Evolutionary conservation across 1,140 invertebrate genomes (phyloP), one percentile per base, ranked within the genome.

Genomic region (Holcopasites calliopsidis): DNA sequence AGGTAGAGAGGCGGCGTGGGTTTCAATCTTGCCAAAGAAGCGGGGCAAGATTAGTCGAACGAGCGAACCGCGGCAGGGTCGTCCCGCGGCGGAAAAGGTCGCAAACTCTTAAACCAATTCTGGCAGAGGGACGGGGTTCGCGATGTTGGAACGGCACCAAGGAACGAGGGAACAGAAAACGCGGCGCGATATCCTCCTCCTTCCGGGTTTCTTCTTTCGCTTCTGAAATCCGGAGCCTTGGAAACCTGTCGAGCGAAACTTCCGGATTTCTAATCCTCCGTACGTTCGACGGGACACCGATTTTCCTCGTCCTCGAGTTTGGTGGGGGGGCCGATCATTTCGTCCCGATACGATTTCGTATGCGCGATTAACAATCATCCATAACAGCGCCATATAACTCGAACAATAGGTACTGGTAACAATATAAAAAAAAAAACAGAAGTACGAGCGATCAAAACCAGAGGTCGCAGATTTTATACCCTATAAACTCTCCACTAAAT

Each of bases 71-170:
- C 60, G 60, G 70, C 42, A 64, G 40, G 80, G 80, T 79, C 81
- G 65, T 74, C 71, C 35, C 47, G 76, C 57, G 57, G 66, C 28
- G 65, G 64, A 68, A 79, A 76, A 60, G 77, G 72, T 84, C 82
- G 82, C 81, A 73, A 84, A 83, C 73, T 84, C 80, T 58, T 77
- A 70, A 76, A 80, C 77, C 69, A 82, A 65, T 64, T 80, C 82
- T 82, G 65, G 81, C 74, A 80, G 54, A 75, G n/a, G n/a, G n/a
- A n/a, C n/a, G 50, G 42, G 75, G 38, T 77, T 77, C 81, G 40
- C 58, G 76, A 80, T 71, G 69, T 80, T 84, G 82, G 81, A 83
- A 65, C 57, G 55, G 64, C 72, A 83, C 82, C 81, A 83, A 64
- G 82, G 31, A 80, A 84, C 13, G 54, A 58, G 60, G 52, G 13